Evolutionary conservation across 2,888 invertebrate genomes (phyloP).

Genomic region (Cyclophora albipunctata): DNA sequence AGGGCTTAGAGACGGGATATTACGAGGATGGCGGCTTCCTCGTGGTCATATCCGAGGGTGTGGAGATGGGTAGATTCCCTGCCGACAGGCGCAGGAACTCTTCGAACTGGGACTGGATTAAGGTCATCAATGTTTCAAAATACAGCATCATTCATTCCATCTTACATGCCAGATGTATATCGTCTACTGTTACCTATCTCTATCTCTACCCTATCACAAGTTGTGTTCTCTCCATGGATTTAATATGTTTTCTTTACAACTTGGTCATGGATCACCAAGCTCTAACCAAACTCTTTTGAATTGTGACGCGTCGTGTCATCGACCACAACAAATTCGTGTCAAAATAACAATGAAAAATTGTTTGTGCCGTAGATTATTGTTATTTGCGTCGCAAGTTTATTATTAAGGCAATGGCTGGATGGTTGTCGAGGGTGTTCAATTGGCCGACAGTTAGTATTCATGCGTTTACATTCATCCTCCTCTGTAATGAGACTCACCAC

Average conservation of each 20-base stretch:
- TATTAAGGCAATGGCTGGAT: conserved; percentile 36
- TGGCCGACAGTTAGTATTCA: conserved; percentile 41
- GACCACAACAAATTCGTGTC: conserved; percentile 10
- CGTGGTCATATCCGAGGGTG: conserved; percentile 77
- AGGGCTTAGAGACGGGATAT: conserved; percentile 77
- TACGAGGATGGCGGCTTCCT: conserved; percentile 76
- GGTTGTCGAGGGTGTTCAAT: conserved; percentile 37
- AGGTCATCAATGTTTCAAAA: conserved; percentile 73
- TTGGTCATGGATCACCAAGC: conserved; percentile 16
- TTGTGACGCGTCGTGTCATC: not conserved
- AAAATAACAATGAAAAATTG: conserved; percentile 13
- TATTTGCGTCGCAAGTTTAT: not conserved
- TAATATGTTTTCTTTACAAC: conserved; percentile 1
- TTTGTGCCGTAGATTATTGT: conserved; percentile 4
- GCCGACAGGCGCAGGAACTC: conserved; percentile 76
- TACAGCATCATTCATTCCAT: conserved; percentile 54
- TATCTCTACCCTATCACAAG: conserved; percentile 2
- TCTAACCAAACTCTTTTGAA: conserved; percentile 14
- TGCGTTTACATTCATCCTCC: conserved; percentile 1
- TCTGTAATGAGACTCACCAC: conserved; percentile 5
- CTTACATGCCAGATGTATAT: conserved; percentile 41
- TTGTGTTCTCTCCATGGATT: not conserved
- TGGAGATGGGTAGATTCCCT: conserved; percentile 78
- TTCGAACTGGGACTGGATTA: conserved; percentile 81
- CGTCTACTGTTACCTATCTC: conserved; percentile 7